These are phyloP conservation scores for Nomada fucata DNA, from an alignment of 2,888 invertebrate species.

Conservation along the genomic window DNA sequence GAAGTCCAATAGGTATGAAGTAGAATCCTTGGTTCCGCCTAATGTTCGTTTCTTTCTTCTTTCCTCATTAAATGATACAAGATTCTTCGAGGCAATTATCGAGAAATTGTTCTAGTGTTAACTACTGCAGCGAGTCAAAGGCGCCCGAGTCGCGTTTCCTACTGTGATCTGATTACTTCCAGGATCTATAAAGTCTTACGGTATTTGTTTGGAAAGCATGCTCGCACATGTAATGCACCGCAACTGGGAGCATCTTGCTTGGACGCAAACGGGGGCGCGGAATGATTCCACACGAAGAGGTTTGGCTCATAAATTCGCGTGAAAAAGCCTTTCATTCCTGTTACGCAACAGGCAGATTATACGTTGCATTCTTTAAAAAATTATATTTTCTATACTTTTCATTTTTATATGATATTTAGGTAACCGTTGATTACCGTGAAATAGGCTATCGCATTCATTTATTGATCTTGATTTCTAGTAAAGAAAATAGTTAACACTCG, in stretches of 20 bases:
- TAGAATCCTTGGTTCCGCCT: too few species aligned
- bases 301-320: constrained; percentile 11
- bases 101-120: constrained; percentile 69
- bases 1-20: too few species aligned
- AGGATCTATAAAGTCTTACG: constrained; percentile 61
- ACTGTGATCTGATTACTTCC: constrained; percentile 36
- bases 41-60: background rate
- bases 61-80: constrained; percentile 47
- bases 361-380: background rate
- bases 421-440: too few species aligned
- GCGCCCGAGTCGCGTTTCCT: constrained; percentile 24
- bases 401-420: too few species aligned
- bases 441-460: too few species aligned
- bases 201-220: constrained; percentile 56
- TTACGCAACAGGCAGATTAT: background rate
- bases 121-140: constrained; percentile 52
- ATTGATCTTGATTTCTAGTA: too few species aligned
- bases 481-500: too few species aligned
- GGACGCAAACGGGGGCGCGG: constrained; percentile 42
- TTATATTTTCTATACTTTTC: too few species aligned
- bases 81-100: constrained; percentile 69
- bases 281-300: constrained; percentile 40
- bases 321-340: constrained; percentile 13
- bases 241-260: constrained; percentile 59
- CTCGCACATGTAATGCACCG: constrained; percentile 1